Percentiles rank a stretch among this genome's conserved stretches.
These are phyloP conservation scores for Spodoptera littoralis DNA, from an alignment of 2,888 invertebrate genomes.

Conservation along the genomic window DNA sequence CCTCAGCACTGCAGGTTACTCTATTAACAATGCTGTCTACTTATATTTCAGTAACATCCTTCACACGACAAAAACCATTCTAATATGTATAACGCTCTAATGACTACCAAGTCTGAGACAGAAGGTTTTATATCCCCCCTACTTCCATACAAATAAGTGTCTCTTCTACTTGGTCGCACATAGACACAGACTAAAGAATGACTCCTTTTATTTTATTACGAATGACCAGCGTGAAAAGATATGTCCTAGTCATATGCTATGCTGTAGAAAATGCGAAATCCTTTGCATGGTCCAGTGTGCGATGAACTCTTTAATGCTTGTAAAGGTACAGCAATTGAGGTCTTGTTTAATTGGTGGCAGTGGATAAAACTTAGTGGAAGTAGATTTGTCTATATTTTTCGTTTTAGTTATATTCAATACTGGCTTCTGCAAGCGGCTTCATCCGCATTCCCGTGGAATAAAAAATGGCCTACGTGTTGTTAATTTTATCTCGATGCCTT, in stretches of 20 bases:
- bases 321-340: background rate
- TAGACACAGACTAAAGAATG: slow-evolving; percentile 23
- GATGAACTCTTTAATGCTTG: slow-evolving; percentile 1
- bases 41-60: too few species aligned
- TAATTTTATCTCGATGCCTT: too few species aligned
- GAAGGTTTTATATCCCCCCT: slow-evolving; percentile 57
- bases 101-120: slow-evolving; percentile 62
- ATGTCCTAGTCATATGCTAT: slow-evolving; percentile 20
- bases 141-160: slow-evolving; percentile 43
- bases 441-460: too few species aligned
- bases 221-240: slow-evolving; percentile 34
- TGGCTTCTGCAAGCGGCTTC: too few species aligned
- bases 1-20: too few species aligned
- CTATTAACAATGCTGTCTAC: too few species aligned
- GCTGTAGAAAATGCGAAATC: slow-evolving; percentile 21
- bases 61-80: slow-evolving; percentile 13
- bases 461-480: background rate
- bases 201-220: slow-evolving; percentile 34
- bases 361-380: background rate
- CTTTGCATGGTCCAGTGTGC: slow-evolving; percentile 6
- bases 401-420: background rate
- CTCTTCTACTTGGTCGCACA: slow-evolving; percentile 41
- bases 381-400: background rate
- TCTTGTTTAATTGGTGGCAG: background rate
- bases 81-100: slow-evolving; percentile 60